Percentiles rank a stretch among this genome's conserved stretches.
Evolutionary conservation across 2,113 vertebrate species (phyloP).

Genomic region (Girardinichthys multiradiatus): DNA sequence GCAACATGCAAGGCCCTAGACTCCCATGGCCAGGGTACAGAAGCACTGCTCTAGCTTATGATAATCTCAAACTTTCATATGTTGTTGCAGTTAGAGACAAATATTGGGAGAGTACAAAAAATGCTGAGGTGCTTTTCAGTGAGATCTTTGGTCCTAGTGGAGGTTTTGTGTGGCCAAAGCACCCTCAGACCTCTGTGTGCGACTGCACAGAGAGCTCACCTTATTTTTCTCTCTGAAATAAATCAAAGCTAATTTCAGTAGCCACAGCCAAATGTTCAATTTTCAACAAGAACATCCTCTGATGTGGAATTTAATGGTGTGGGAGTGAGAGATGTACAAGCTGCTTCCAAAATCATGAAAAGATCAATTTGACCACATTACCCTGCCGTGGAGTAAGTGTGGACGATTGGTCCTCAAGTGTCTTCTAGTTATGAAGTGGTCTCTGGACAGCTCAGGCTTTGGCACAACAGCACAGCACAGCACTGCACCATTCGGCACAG

Average conservation of each 20-base stretch:
- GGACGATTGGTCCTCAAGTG: constrained; percentile 70
- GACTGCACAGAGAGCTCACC: neutral
- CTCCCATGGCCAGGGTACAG: no score
- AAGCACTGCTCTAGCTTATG: no score
- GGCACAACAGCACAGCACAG: constrained; percentile 51
- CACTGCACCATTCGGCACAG: constrained; percentile 62
- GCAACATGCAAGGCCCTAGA: no score
- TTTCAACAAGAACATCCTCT: constrained; percentile 35
- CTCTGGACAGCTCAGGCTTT: constrained; percentile 70
- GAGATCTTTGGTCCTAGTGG: neutral
- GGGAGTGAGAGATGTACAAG: constrained; percentile 52
- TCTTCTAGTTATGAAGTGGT: constrained; percentile 72
- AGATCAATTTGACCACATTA: constrained; percentile 60
- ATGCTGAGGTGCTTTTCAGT: neutral
- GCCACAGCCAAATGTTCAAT: constrained; percentile 26
- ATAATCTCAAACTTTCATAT: no score
- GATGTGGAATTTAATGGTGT: constrained; percentile 44
- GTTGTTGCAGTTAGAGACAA: no score
- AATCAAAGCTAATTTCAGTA: constrained; percentile 11
- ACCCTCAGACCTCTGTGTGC: neutral
- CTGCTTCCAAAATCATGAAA: constrained; percentile 54
- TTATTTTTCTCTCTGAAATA: constrained; percentile 36
- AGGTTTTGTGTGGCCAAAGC: neutral
- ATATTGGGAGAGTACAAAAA: no score
- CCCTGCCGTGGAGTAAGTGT: constrained; percentile 41